Evolutionary conservation across 1,140 invertebrate species (phyloP).

Genomic region (Tetramorium simillimum): DNA sequence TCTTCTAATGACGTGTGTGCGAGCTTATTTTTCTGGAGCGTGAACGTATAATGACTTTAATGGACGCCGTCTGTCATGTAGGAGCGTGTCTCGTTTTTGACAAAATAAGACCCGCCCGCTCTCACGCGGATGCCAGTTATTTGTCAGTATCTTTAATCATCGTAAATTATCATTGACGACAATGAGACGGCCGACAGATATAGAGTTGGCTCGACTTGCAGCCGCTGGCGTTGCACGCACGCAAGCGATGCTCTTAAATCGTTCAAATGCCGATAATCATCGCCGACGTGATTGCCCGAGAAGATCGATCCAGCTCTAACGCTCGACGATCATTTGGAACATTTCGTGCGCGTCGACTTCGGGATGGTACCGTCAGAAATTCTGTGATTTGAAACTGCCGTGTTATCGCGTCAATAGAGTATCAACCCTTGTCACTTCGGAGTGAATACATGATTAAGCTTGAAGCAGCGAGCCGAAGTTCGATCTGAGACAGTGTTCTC

Average conservation of each 20-base stretch:
- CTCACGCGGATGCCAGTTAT: background rate
- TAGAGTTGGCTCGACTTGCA: background rate
- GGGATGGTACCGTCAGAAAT: background rate
- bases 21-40: background rate
- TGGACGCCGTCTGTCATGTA: background rate
- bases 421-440: background rate
- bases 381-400: background rate
- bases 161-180: slow-evolving; percentile 11
- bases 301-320: background rate
- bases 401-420: slow-evolving; percentile 6
- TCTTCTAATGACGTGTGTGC: background rate
- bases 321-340: background rate
- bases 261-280: background rate
- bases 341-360: background rate
- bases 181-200: background rate
- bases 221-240: background rate
- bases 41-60: background rate
- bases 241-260: background rate
- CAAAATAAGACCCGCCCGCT: background rate
- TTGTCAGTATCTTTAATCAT: slow-evolving; percentile 7
- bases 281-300: background rate
- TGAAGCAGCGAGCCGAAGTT: background rate
- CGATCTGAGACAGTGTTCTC: background rate
- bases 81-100: background rate
- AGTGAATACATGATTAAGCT: slow-evolving; percentile 21